A percentile compares a stretch with the other conserved stretches of the same genome.
Conservation (phyloP, 2,113 vertebrate genomes). For the Festucalex cinctus region DNA sequence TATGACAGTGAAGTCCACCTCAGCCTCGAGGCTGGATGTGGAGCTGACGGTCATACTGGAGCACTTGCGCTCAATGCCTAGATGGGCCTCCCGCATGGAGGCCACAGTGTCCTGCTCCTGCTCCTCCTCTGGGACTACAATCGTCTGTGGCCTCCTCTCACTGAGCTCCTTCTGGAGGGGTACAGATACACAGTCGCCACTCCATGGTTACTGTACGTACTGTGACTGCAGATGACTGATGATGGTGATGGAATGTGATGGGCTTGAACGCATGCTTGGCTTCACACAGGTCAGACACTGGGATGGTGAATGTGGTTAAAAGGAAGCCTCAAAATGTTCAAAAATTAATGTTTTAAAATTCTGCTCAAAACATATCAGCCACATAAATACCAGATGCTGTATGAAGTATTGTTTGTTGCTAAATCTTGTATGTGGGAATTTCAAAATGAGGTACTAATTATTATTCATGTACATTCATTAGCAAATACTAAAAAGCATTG, state of each 20-base stretch:
- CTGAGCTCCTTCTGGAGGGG: conserved; percentile 62
- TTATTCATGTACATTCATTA: background rate
- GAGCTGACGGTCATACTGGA: conserved; percentile 96
- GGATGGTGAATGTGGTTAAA: background rate
- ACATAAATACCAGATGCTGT: background rate
- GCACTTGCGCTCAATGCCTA: conserved; percentile 93
- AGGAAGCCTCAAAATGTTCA: background rate
- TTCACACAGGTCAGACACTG: background rate
- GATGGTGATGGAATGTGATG: conserved; percentile 6
- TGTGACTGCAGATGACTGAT: background rate
- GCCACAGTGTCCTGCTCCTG: conserved; percentile 80
- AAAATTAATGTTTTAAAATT: background rate
- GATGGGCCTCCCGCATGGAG: conserved; percentile 84
- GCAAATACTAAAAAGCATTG: background rate
- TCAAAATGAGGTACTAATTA: background rate
- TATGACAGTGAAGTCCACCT: conserved; percentile 90
- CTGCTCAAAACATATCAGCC: background rate
- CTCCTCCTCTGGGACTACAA: conserved; percentile 77
- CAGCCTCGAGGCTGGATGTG: conserved; percentile 91
- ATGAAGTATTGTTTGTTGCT: background rate
- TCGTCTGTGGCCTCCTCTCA: conserved; percentile 57
- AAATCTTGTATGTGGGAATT: no score
- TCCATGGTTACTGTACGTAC: background rate
- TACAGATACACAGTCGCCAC: conserved; percentile 47
- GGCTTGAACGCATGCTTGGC: conserved; percentile 1